Evolutionary conservation across 2,888 invertebrate genomes (phyloP).

Genomic region (Parasteatoda lunata): DNA sequence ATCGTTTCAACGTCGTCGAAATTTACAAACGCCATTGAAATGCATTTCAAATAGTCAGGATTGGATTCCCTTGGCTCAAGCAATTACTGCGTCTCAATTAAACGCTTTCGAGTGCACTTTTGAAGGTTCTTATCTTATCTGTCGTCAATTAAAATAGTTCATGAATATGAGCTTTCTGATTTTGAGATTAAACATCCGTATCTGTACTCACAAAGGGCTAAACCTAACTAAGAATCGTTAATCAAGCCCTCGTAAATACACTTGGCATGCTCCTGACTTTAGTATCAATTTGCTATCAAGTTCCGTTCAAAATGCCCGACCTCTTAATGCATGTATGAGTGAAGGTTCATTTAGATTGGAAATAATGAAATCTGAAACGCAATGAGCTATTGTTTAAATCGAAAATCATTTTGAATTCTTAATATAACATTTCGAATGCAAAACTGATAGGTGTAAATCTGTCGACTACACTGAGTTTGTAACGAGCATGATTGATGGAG

Average conservation of each 20-base stretch:
- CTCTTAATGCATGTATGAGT: conserved; percentile 22
- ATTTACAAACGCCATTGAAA: conserved; percentile 20
- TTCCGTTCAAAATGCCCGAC: conserved; percentile 40
- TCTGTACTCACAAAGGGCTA: conserved; percentile 47
- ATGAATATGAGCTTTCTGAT: conserved; percentile 65
- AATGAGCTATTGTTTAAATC: conserved; percentile 35
- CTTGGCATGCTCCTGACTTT: conserved; percentile 34
- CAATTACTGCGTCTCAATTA: conserved; percentile 61
- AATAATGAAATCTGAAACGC: conserved; percentile 57
- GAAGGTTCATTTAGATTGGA: conserved; percentile 50
- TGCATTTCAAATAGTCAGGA: conserved; percentile 13
- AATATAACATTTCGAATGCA: conserved; percentile 34
- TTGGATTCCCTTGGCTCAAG: conserved; percentile 6
- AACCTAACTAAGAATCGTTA: conserved; percentile 48
- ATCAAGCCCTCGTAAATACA: conserved; percentile 53
- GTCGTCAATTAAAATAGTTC: conserved; percentile 61
- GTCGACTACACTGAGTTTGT: conserved; percentile 20
- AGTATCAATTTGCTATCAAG: conserved; percentile 43
- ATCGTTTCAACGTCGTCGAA: conserved; percentile 31
- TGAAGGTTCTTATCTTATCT: conserved; percentile 55
- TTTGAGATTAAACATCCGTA: conserved; percentile 49
- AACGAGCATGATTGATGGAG: background rate
- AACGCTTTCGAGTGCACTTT: conserved; percentile 48
- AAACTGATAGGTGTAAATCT: background rate
- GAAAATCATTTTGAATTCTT: conserved; percentile 37